Conservation (phyloP, 2,113 vertebrate genomes). For the Ovis aries region ARS-UI_Ramb_v3.0 NC_056056.1:219256501-219257000, state of each 20-base stretch:
- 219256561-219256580: not conserved
- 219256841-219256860: not conserved
- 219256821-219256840: not conserved
- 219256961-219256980: not conserved
- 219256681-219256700: rapidly evolving
- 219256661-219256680: rapidly evolving
- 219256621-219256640: not conserved
- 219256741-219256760: not conserved
- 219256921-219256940: not conserved
- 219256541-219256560: not conserved
- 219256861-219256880: not conserved
- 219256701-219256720: rapidly evolving
- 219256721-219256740: not conserved
- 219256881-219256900: not conserved
- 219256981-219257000: not conserved
- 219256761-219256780: not conserved
- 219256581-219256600: not conserved
- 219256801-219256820: not conserved
- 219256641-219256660: rapidly evolving
- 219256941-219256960: not conserved
- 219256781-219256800: not conserved
- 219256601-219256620: too few species aligned
- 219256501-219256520: not conserved
- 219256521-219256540: not conserved
- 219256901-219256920: not conserved